Evolutionary conservation across 2,113 vertebrate species (phyloP).

Genomic region (Tetraodon nigroviridis): DNA sequence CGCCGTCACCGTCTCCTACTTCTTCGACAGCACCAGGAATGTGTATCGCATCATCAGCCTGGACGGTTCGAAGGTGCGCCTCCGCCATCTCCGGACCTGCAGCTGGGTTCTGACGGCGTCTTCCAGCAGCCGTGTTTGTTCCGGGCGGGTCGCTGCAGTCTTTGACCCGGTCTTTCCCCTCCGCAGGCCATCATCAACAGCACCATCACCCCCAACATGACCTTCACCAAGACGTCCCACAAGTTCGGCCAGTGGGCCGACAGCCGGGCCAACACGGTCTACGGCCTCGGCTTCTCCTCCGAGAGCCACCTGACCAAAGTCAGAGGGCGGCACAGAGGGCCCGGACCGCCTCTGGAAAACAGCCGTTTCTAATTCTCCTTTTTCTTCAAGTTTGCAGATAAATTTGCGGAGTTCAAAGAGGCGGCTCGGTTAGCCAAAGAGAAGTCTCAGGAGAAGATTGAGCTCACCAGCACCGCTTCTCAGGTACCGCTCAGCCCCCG

Average conservation of each 20-base stretch:
- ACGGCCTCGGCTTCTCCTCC: slow-evolving; percentile 97
- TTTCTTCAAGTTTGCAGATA: slow-evolving; percentile 87
- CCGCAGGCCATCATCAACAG: slow-evolving; percentile 98
- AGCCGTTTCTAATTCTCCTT: not conserved
- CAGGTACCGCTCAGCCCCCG: slow-evolving; percentile 73
- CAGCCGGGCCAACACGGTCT: slow-evolving; percentile 97
- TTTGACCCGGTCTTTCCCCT: not conserved
- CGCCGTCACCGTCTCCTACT: slow-evolving; percentile 95
- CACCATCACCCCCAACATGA: slow-evolving; percentile 99
- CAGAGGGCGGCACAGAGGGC: not conserved
- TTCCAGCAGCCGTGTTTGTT: not conserved
- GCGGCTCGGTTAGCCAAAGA: slow-evolving; percentile 93
- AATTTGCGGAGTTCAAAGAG: slow-evolving; percentile 98
- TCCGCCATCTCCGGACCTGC: no score
- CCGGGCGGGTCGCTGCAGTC: no score
- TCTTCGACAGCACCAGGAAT: slow-evolving; percentile 95
- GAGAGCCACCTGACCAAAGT: slow-evolving; percentile 95
- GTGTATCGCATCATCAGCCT: slow-evolving; percentile 99
- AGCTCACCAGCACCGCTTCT: slow-evolving; percentile 91
- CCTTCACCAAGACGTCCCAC: slow-evolving; percentile 98
- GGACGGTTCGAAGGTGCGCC: slow-evolving; percentile 88
- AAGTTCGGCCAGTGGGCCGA: slow-evolving; percentile 99
- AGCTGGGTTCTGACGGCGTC: no score
- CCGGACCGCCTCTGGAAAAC: not conserved
- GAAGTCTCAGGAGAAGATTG: slow-evolving; percentile 97